These are phyloP conservation scores for Dexiosoma caninum DNA, from an alignment of 2,888 invertebrate genomes.

Conservation along the genomic window DNA sequence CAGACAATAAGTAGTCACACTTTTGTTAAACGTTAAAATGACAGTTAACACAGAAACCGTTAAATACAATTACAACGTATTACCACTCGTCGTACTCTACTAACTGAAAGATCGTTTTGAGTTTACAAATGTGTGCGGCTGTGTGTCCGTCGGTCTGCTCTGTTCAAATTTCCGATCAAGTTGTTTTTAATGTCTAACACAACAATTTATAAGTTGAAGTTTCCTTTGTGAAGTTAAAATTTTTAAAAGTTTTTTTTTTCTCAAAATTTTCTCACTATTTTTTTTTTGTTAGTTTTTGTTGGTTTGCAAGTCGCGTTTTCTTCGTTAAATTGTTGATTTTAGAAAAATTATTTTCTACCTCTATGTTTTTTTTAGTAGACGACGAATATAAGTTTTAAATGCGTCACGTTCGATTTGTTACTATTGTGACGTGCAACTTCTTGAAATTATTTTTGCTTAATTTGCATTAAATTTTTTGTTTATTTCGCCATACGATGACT, in stretches of 20 bases:
- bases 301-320: slow-evolving; percentile 5
- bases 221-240: slow-evolving; percentile 9
- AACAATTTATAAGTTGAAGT: slow-evolving; percentile 4
- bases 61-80: slow-evolving; percentile 21
- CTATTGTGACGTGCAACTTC: slow-evolving; percentile 63
- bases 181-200: not conserved
- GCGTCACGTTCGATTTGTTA: slow-evolving; percentile 67
- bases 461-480: slow-evolving; percentile 49
- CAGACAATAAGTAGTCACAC: slow-evolving; percentile 28
- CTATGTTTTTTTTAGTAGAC: slow-evolving; percentile 31
- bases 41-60: slow-evolving; percentile 46
- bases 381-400: slow-evolving; percentile 49
- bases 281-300: not conserved
- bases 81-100: not conserved
- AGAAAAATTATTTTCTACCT: not conserved
- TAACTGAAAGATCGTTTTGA: not conserved
- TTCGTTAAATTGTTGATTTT: slow-evolving; percentile 11
- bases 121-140: not conserved
- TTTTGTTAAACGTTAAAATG: slow-evolving; percentile 33
- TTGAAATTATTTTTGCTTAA: slow-evolving; percentile 63
- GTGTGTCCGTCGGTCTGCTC: not conserved
- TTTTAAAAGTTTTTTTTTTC: slow-evolving; percentile 3
- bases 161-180: not conserved
- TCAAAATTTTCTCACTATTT: slow-evolving; percentile 23
- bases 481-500: not conserved